These are phyloP conservation scores for Electrophaes corylata DNA, from an alignment of 2,888 invertebrate genomes.

Conservation along the genomic window DNA sequence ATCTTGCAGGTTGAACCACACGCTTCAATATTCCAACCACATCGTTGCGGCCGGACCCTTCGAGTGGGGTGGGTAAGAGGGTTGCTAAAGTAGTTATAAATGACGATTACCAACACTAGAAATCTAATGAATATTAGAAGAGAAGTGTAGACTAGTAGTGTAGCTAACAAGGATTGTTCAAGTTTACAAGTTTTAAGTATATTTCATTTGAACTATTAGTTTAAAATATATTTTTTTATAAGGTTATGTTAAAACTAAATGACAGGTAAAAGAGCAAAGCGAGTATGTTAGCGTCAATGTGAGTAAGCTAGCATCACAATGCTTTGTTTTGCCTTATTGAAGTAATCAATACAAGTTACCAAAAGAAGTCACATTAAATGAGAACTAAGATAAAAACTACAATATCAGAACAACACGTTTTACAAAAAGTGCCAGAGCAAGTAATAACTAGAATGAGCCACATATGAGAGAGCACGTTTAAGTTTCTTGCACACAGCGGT, in stretches of 20 bases:
- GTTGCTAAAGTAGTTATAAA: conserved; percentile 19
- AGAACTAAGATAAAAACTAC: conserved; percentile 4
- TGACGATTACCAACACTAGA: conserved; percentile 3
- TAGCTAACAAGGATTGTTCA: too few species aligned
- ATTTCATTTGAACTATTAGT: too few species aligned
- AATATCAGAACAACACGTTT: conserved; percentile 14
- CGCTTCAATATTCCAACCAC: conserved; percentile 12
- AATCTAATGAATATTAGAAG: background rate
- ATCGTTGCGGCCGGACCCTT: conserved; percentile 8
- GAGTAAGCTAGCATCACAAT: too few species aligned
- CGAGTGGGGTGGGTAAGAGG: conserved; percentile 6
- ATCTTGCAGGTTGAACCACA: conserved; percentile 9
- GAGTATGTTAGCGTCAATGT: too few species aligned
- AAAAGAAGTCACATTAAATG: too few species aligned
- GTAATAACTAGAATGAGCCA: conserved; percentile 13
- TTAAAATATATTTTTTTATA: too few species aligned
- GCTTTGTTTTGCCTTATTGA: too few species aligned
- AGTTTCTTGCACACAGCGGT: background rate
- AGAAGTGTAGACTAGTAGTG: too few species aligned
- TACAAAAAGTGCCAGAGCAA: conserved; percentile 17
- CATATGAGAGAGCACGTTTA: conserved; percentile 2
- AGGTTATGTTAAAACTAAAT: too few species aligned
- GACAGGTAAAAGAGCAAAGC: too few species aligned
- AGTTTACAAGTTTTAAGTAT: too few species aligned
- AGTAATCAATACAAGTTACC: too few species aligned